Conservation (phyloP, 53 echinoderm and acorn worm genomes). For the Paelopatides confundens region DNA sequence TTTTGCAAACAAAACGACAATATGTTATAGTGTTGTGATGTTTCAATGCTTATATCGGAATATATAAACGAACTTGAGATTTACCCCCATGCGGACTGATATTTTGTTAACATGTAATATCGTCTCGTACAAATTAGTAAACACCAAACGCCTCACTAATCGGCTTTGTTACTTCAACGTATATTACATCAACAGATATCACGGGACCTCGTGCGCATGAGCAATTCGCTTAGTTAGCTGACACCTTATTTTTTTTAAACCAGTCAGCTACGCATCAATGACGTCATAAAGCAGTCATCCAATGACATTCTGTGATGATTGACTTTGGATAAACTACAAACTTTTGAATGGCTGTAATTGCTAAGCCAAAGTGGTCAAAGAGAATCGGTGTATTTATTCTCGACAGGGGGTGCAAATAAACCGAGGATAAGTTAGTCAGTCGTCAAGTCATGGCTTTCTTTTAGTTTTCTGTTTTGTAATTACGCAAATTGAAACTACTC, state of each 20-base stretch:
- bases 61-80: constrained; percentile 14
- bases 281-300: constrained; percentile 29
- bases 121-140: constrained; percentile 23
- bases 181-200: background rate
- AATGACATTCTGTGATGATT: background rate
- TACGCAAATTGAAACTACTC: background rate
- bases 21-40: background rate
- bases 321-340: background rate
- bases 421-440: background rate
- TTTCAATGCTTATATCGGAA: background rate
- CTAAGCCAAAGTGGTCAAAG: background rate
- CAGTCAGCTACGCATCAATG: constrained; percentile 6
- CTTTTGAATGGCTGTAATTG: constrained; percentile 24
- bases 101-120: constrained; percentile 20
- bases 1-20: background rate
- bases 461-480: background rate
- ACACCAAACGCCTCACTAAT: constrained; percentile 37
- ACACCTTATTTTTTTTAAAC: background rate
- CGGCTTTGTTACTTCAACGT: constrained; percentile 12
- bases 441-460: background rate
- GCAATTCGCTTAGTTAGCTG: background rate
- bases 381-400: background rate
- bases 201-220: constrained; percentile 26
- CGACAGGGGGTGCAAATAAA: background rate
- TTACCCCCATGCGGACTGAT: constrained; percentile 1